phyloP scores from a whole-genome alignment of 2,797 vertebrate species.

The Trachurus trachurus region DNA sequence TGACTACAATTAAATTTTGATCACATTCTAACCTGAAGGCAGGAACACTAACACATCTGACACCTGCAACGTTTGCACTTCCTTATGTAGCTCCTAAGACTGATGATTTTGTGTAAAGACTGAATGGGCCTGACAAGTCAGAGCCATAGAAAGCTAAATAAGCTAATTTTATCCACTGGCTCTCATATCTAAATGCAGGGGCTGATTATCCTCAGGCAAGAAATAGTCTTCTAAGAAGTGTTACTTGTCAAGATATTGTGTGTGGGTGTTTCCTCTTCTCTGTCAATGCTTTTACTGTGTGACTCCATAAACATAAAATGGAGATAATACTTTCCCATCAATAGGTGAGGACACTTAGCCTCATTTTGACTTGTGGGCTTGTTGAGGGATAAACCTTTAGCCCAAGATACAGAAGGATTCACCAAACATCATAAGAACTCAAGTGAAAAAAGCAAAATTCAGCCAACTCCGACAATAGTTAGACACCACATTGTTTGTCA shows the following conservation, averaged over 20 bases:
- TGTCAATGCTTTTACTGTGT: background rate
- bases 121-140: background rate
- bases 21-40: constrained; percentile 45
- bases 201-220: background rate
- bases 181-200: background rate
- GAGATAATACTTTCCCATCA: background rate
- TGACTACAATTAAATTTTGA: constrained; percentile 47
- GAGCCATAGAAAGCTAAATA: background rate
- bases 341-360: background rate
- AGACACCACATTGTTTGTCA: background rate
- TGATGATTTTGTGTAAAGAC: background rate
- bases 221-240: background rate
- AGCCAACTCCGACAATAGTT: background rate
- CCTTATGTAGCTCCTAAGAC: background rate
- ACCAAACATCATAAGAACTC: constrained; percentile 12
- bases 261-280: constrained; percentile 4
- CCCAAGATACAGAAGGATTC: background rate
- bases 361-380: background rate
- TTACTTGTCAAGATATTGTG: background rate
- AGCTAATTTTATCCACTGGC: background rate
- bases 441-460: constrained; percentile 9
- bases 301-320: background rate
- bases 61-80: constrained; percentile 10
- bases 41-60: background rate
- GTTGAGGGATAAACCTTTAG: background rate